A percentile compares a stretch with the other conserved stretches of the same genome.
Conservation (phyloP, 37 sponge, comb jelly and placozoan genomes). For the Halisarca cf. caerulea region DNA sequence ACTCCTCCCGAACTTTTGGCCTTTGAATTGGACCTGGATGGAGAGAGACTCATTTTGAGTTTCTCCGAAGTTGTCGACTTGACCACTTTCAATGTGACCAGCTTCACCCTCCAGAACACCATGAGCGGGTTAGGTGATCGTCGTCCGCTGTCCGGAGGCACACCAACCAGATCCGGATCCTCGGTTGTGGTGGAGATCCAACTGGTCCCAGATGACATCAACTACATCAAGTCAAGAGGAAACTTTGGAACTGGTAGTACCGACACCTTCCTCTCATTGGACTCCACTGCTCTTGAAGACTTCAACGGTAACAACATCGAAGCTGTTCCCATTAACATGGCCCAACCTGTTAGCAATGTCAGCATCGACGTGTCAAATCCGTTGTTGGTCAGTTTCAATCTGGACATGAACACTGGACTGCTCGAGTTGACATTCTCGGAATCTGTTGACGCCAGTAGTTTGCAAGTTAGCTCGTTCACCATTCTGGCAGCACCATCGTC, state of each 20-base stretch:
- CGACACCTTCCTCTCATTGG: slow-evolving; percentile 76
- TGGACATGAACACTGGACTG: slow-evolving; percentile 55
- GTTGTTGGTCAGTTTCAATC: slow-evolving; percentile 35
- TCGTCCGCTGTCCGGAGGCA: slow-evolving; percentile 49
- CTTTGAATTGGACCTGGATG: slow-evolving; percentile 62
- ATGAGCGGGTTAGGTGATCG: neutral
- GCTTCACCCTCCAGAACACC: slow-evolving; percentile 60
- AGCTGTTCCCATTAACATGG: neutral
- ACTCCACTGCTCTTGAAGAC: slow-evolving; percentile 54
- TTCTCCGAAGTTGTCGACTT: slow-evolving; percentile 81
- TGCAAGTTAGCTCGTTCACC: slow-evolving; percentile 45
- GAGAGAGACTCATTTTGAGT: slow-evolving; percentile 66
- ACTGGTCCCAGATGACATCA: slow-evolving; percentile 50
- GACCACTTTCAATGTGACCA: slow-evolving; percentile 63
- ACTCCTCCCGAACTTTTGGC: slow-evolving; percentile 57
- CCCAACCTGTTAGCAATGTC: neutral
- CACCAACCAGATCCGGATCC: slow-evolving; percentile 20
- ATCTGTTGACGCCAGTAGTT: slow-evolving; percentile 45
- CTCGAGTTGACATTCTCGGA: slow-evolving; percentile 78
- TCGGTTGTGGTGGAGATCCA: slow-evolving; percentile 42
- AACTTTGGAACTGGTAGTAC: slow-evolving; percentile 52
- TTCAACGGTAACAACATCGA: slow-evolving; percentile 59
- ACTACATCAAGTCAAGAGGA: slow-evolving; percentile 45
- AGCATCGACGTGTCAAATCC: slow-evolving; percentile 61
- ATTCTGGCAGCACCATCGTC: slow-evolving; percentile 40